Percentiles rank a stretch among this genome's conserved stretches.
These are phyloP conservation scores for Nephrotoma flavescens DNA, from an alignment of 2,888 invertebrate species.

Conservation along the genomic window DNA sequence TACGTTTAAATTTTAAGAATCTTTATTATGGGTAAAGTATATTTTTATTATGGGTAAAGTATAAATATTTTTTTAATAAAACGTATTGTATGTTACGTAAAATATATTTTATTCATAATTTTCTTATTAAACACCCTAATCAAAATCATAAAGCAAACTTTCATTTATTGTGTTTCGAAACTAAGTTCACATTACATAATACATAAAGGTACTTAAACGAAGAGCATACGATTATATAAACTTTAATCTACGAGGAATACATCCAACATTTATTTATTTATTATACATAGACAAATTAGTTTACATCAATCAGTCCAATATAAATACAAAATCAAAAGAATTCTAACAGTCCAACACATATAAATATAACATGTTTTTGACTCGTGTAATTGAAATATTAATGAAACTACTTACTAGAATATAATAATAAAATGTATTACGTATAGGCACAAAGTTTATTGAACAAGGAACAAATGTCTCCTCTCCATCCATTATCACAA, in stretches of 20 bases:
- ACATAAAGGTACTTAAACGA: not conserved
- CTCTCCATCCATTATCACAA: not conserved
- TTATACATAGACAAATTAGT: too few species aligned
- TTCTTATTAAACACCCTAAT: not conserved
- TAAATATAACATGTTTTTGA: not conserved
- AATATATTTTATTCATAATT: too few species aligned
- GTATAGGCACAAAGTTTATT: not conserved
- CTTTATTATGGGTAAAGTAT: too few species aligned
- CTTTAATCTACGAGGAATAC: too few species aligned
- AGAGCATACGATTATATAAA: too few species aligned
- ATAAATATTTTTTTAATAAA: too few species aligned
- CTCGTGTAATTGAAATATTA: not conserved
- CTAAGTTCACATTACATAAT: not conserved
- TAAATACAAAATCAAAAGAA: not conserved
- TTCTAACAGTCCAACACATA: not conserved
- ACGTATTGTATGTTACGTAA: too few species aligned
- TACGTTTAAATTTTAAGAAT: too few species aligned
- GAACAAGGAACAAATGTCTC: not conserved
- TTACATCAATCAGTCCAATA: too few species aligned
- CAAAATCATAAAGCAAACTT: not conserved
- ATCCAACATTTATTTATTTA: too few species aligned
- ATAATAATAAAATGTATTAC: not conserved
- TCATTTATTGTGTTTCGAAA: not conserved
- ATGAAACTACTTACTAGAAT: not conserved
- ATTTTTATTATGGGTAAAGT: too few species aligned